phyloP scores from a whole-genome alignment of 53 echinoderm and acorn worm genomes.

The Stichopus horrens region DNA sequence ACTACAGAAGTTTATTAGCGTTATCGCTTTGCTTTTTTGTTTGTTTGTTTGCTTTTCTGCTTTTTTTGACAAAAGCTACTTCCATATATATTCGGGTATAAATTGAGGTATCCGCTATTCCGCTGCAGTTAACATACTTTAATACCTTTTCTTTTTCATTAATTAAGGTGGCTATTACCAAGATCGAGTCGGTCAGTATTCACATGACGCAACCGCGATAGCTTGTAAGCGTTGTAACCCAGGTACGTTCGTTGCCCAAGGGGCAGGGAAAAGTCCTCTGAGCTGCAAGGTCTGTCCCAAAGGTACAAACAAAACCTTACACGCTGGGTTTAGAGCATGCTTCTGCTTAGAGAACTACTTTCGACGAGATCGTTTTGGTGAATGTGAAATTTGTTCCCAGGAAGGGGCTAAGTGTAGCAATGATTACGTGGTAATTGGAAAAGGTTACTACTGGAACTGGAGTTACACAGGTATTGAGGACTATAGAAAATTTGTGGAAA shows the following conservation, averaged over 20 bases:
- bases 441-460: constrained; percentile 39
- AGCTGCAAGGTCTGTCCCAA: constrained; percentile 18
- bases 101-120: no score
- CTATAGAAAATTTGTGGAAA: not conserved
- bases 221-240: constrained; percentile 9
- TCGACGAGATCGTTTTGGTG: constrained; percentile 12
- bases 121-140: no score
- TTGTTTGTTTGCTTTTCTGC: no score
- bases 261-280: not conserved
- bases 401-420: not conserved
- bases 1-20: no score
- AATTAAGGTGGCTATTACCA: constrained; percentile 29
- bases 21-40: no score
- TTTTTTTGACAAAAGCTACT: no score
- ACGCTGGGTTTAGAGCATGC: constrained; percentile 26
- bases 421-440: not conserved
- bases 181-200: constrained; percentile 26
- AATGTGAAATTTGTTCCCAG: constrained; percentile 30
- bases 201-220: not conserved
- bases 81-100: no score
- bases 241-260: constrained; percentile 2
- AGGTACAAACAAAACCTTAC: constrained; percentile 13
- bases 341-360: constrained; percentile 23
- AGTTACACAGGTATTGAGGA: not conserved
- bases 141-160: no score